Evolutionary conservation across 1,140 invertebrate species (phyloP).

Genomic region (Scaptomyza pallida): DNA sequence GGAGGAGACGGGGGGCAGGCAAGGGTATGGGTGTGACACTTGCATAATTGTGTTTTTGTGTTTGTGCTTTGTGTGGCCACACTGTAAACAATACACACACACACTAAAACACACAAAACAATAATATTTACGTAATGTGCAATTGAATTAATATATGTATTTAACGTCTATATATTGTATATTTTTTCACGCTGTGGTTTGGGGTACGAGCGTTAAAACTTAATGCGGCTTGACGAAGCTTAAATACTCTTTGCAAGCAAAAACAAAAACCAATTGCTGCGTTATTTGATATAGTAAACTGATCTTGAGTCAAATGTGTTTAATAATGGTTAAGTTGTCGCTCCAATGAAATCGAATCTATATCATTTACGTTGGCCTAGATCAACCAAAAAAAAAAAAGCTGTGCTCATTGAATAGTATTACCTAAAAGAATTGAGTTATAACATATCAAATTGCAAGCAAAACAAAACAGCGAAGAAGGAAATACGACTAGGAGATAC

Average conservation of each 20-base stretch:
- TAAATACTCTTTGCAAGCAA: constrained; percentile 17
- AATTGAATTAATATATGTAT: constrained; percentile 81
- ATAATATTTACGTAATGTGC: constrained; percentile 63
- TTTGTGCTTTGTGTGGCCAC: constrained; percentile 41
- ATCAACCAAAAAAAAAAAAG: too few species aligned
- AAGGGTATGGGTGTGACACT: constrained; percentile 46
- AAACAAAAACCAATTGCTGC: too few species aligned
- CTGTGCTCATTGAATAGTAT: too few species aligned
- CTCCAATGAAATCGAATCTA: background rate
- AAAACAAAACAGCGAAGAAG: too few species aligned
- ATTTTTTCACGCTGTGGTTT: constrained; percentile 39
- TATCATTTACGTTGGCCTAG: background rate
- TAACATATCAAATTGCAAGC: background rate
- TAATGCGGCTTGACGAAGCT: constrained; percentile 2
- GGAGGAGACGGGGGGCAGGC: constrained; percentile 6
- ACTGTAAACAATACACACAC: constrained; percentile 52
- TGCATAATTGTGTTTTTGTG: constrained; percentile 73
- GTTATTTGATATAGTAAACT: background rate
- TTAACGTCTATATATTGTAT: constrained; percentile 29
- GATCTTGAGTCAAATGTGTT: background rate
- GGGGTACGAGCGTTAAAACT: background rate
- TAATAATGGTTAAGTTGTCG: background rate
- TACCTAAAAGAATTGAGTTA: background rate
- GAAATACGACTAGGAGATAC: too few species aligned
- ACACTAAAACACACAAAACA: background rate